Conservation (phyloP, 1,140 invertebrate species). For the Cataglyphis hispanica region DNA sequence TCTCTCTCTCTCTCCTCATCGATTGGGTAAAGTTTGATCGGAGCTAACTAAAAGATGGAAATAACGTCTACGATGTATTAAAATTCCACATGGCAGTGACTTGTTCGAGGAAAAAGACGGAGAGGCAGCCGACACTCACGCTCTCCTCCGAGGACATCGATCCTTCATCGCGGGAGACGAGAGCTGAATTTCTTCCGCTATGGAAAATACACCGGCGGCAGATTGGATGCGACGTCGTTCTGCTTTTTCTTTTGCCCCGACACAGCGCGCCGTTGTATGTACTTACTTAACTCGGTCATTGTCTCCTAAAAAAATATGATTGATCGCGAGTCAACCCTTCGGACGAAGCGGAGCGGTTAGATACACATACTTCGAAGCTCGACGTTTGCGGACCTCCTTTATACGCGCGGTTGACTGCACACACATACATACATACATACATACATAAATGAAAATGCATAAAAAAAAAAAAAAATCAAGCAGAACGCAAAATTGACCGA, state of each 20-base stretch:
- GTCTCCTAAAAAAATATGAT: conserved; percentile 79
- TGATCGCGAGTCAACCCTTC: conserved; percentile 73
- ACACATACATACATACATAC: conserved; percentile 17
- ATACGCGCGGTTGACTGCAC: conserved; percentile 19
- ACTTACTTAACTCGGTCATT: conserved; percentile 75
- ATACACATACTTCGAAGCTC: conserved; percentile 45
- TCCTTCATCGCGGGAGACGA: conserved; percentile 56
- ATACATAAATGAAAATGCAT: conserved; percentile 58
- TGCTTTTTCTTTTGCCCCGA: conserved; percentile 63
- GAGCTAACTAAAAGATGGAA: conserved; percentile 5
- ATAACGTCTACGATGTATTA: conserved; percentile 34
- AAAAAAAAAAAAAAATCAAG: conserved; percentile 67
- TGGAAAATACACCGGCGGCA: conserved; percentile 55
- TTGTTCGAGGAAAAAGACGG: conserved; percentile 50
- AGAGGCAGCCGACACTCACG: conserved; percentile 27
- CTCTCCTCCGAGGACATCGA: conserved; percentile 47
- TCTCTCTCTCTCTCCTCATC: not conserved
- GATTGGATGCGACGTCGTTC: conserved; percentile 48
- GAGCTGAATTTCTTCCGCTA: conserved; percentile 56
- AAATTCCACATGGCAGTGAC: conserved; percentile 54
- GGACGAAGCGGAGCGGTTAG: conserved; percentile 59
- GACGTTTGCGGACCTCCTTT: conserved; percentile 58
- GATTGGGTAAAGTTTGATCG: conserved; percentile 31
- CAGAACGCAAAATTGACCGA: conserved; percentile 52
- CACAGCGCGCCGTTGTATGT: conserved; percentile 45